Evolutionary conservation across 53 echinoderm and acorn worm species (phyloP), one percentile per base, ranked within the genome.

Genomic region (Echinometra lucunter): DNA sequence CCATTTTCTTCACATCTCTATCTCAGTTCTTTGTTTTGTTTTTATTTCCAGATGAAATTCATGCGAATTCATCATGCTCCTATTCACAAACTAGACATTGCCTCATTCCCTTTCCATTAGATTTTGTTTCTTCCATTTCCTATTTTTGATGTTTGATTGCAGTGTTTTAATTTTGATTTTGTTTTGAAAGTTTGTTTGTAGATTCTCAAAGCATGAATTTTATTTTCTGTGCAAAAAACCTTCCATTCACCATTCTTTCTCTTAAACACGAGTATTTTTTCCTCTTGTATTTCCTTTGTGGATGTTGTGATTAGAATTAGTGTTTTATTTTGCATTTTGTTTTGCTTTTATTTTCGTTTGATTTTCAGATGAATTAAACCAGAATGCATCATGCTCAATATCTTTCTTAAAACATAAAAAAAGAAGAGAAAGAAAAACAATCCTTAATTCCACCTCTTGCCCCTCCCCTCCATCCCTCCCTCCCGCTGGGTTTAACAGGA

Each of bases 401-500:
- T 42, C 85, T 12, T 49, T 85, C 49, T 85, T 1, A 81, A 81
- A 72, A 35, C 7, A 81, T 42, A 81, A 44, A 16, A 78, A 78
- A 40, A 72, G 21, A 18, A 78, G 21, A 78, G 42, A 78, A 78
- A 38, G 42, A 40, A 40, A 58, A 58, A 58, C 42, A 91, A 44
- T 45, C 91, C 69, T 91, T 91, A 91, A 69, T 70, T 35, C 9
- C 57, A 49, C 44, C 45, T 91, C 91, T 67, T 66, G 45, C 91
- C 91, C 91, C 66, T 30, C 57, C 60, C 93, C 58, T 66, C 92
- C 88, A 34, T 74, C 58, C 75, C 94, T 94, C 44, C 88, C 38
- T 23, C 89, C 47, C 35, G 13, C 88, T 49, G 74, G 72, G 67
- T 45, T 18, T 27, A 35, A 17, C 91, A 99, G 99, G 97, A 98